Conservation (phyloP, 2,797 vertebrate species). For the Hyperoplus lanceolatus region DNA sequence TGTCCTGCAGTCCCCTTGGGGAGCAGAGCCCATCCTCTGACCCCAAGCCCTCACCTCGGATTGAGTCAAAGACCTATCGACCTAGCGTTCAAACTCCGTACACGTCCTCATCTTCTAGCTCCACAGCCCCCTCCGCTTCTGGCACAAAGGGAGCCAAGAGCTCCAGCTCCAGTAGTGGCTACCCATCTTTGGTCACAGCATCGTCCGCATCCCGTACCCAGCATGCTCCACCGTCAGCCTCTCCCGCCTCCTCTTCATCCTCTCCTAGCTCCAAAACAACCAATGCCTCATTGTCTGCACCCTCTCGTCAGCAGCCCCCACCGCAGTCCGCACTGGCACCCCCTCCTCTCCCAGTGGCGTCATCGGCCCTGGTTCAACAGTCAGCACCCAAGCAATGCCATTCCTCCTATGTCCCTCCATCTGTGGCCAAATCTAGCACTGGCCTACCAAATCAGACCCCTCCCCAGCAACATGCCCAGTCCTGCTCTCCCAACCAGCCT, state of each 20-base stretch:
- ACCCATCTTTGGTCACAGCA: conserved; percentile 86
- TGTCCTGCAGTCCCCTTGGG: conserved; percentile 91
- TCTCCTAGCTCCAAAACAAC: conserved; percentile 82
- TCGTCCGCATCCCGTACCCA: conserved; percentile 82
- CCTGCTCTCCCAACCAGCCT: conserved; percentile 84
- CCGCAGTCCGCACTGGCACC: conserved; percentile 80
- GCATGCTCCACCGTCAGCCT: conserved; percentile 83
- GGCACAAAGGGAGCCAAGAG: conserved; percentile 77
- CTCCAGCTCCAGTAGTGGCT: conserved; percentile 84
- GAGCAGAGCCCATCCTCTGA: conserved; percentile 88
- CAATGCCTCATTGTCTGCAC: conserved; percentile 75
- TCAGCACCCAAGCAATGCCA: conserved; percentile 81
- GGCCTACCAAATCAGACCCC: conserved; percentile 86
- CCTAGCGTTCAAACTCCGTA: conserved; percentile 91
- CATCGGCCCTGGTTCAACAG: conserved; percentile 77
- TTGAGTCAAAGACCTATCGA: conserved; percentile 87
- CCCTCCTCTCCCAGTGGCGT: conserved; percentile 71
- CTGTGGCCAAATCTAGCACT: conserved; percentile 86
- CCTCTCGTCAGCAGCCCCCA: conserved; percentile 84
- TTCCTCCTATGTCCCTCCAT: conserved; percentile 78
- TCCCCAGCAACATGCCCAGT: conserved; percentile 80
- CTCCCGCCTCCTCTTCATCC: conserved; percentile 81
- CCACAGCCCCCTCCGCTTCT: conserved; percentile 72
- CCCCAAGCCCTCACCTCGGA: conserved; percentile 76
- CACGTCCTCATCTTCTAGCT: conserved; percentile 73